These are phyloP conservation scores for Halictus ligatus DNA, from an alignment of 2,888 invertebrate species.

Conservation along the genomic window DNA sequence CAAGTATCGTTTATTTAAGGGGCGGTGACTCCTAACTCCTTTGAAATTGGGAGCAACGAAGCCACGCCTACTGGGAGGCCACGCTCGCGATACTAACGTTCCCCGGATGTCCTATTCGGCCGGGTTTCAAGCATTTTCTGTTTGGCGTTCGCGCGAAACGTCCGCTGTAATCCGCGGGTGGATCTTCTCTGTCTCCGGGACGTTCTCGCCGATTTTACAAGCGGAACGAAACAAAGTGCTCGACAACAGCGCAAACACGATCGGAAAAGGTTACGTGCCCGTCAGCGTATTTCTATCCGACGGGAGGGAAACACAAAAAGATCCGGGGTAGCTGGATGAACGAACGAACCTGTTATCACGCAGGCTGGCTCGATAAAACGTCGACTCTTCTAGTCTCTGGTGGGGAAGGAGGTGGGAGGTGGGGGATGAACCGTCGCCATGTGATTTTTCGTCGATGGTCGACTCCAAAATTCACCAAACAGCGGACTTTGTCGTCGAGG, in stretches of 20 bases:
- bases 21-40: not conserved
- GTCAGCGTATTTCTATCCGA: conserved; percentile 11
- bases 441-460: not conserved
- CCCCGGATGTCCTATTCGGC: not conserved
- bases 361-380: not conserved
- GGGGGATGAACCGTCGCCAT: not conserved
- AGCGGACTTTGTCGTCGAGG: not conserved
- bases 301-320: not conserved
- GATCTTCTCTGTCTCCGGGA: not conserved
- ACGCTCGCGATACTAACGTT: not conserved
- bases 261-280: not conserved
- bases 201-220: not conserved
- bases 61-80: not conserved
- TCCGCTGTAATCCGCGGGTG: not conserved
- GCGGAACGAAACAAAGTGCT: not conserved
- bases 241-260: conserved; percentile 7
- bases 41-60: not conserved
- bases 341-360: conserved; percentile 11
- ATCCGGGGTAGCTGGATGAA: not conserved
- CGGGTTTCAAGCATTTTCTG: not conserved
- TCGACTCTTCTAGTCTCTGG: too few species aligned
- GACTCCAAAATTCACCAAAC: not conserved
- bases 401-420: not conserved
- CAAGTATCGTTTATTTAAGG: not conserved
- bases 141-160: not conserved